A percentile compares a stretch with the other conserved stretches of the same genome.
These are phyloP conservation scores for Poecile montanus DNA, from an alignment of 2,797 vertebrate genomes.

Conservation along the genomic window DNA sequence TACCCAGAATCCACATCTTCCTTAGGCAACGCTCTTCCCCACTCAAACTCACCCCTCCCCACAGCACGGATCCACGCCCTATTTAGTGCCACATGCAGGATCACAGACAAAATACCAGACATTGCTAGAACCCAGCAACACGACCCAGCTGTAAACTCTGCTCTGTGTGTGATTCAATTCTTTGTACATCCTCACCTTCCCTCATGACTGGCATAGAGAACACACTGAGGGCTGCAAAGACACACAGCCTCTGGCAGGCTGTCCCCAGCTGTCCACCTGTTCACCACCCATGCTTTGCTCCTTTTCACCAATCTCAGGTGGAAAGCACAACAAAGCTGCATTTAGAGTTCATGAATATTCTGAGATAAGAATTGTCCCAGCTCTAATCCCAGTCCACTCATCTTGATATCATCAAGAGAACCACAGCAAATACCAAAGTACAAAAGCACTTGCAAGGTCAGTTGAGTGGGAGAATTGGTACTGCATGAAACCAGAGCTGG, in stretches of 20 bases:
- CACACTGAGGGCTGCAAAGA: not conserved
- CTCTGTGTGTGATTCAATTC: too few relatives aligned
- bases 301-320: not conserved
- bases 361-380: too few relatives aligned
- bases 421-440: not conserved
- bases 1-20: not conserved
- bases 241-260: not conserved
- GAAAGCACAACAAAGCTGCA: not conserved
- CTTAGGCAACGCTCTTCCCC: not conserved
- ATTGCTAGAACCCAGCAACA: not conserved
- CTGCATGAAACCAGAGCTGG: not conserved
- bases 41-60: too few relatives aligned
- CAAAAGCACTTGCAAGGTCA: not conserved
- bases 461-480: too few relatives aligned
- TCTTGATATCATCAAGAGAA: not conserved
- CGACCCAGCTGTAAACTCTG: too few relatives aligned
- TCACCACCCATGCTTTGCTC: not conserved
- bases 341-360: not conserved
- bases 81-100: not conserved
- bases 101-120: not conserved
- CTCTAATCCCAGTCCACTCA: not conserved
- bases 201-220: not conserved
- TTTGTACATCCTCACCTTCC: not conserved
- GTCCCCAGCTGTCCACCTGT: not conserved
- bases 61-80: accelerated